Conservation (phyloP, 1,140 invertebrate species). For the Myzus persicae region DNA sequence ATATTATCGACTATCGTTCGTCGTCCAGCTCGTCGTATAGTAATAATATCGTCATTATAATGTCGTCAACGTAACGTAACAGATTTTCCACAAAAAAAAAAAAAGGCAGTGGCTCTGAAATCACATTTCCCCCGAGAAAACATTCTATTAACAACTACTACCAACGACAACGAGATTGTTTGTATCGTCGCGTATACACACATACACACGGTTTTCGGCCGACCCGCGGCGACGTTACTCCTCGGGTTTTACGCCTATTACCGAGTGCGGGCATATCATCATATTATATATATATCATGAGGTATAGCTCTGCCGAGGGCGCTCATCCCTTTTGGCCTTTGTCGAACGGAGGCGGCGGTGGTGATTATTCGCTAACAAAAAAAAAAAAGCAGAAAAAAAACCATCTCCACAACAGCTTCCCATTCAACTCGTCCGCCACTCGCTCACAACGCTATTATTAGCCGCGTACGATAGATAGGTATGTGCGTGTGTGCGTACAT, state of each 20-base stretch:
- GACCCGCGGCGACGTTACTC: neutral
- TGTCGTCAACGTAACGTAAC: neutral
- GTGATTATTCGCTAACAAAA: conserved; percentile 24
- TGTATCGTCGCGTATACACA: neutral
- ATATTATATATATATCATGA: neutral
- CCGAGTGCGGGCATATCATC: neutral
- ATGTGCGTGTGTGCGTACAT: neutral
- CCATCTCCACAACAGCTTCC: conserved; percentile 32
- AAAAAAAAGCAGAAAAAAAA: neutral
- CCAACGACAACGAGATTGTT: neutral
- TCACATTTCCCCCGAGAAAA: conserved; percentile 35
- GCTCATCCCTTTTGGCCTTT: conserved; percentile 11
- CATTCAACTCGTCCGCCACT: neutral
- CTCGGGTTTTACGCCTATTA: neutral
- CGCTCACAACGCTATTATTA: neutral
- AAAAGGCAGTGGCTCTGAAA: neutral
- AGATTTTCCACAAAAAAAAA: neutral
- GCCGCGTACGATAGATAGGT: neutral
- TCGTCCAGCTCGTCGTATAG: neutral
- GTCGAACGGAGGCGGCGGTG: neutral
- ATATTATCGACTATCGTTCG: neutral
- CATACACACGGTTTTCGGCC: neutral
- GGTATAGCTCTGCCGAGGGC: neutral
- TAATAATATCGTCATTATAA: neutral
- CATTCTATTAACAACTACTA: neutral